Evolutionary conservation across 2,797 vertebrate genomes (phyloP).

Genomic region (Cryptoprocta ferox): DNA sequence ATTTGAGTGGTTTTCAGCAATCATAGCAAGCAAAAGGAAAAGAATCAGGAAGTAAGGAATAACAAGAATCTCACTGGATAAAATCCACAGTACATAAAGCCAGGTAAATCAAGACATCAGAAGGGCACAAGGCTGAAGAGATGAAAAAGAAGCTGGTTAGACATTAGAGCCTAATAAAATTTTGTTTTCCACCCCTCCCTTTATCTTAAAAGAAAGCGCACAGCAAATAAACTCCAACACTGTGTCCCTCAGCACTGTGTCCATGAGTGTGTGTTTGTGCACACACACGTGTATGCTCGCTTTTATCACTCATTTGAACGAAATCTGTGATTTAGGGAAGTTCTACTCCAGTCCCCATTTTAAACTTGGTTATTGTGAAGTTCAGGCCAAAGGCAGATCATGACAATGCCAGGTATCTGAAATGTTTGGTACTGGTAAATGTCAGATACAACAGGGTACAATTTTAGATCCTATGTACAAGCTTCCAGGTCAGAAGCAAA

Average conservation of each 20-base stretch:
- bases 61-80: not conserved
- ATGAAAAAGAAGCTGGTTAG: not conserved
- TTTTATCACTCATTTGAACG: not conserved
- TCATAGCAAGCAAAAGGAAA: not conserved
- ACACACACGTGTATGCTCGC: not conserved
- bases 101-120: not conserved
- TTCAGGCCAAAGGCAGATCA: not conserved
- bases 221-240: not conserved
- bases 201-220: not conserved
- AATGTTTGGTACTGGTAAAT: not conserved
- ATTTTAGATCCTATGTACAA: not conserved
- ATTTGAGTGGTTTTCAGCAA: not conserved
- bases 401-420: not conserved
- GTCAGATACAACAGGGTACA: not conserved
- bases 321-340: not conserved
- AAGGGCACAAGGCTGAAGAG: not conserved
- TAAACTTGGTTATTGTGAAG: constrained; percentile 3
- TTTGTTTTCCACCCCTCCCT: not conserved
- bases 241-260: not conserved
- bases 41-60: not conserved
- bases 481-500: not conserved
- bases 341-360: not conserved
- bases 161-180: not conserved
- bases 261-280: rapidly evolving
- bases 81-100: not conserved